Evolutionary conservation across 2,888 invertebrate species (phyloP).

Genomic region (Hesperia comma): DNA sequence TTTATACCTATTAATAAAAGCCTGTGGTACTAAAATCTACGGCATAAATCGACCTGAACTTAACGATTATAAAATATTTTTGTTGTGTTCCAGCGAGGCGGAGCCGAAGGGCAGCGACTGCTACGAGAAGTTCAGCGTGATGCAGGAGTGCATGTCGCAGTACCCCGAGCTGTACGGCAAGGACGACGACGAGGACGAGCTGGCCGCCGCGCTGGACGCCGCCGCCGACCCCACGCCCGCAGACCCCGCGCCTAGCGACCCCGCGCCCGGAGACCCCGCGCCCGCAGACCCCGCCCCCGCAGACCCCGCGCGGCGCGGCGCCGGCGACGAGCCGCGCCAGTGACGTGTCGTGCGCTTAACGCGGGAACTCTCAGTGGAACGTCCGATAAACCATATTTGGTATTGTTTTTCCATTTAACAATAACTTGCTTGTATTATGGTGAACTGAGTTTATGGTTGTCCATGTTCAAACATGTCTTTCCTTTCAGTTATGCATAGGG

Average conservation of each 20-base stretch:
- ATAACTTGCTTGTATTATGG: too few species aligned
- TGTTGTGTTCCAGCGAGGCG: slow-evolving; percentile 83
- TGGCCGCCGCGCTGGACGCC: slow-evolving; percentile 44
- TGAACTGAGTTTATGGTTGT: too few species aligned
- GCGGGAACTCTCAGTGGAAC: not conserved
- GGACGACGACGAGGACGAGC: slow-evolving; percentile 81
- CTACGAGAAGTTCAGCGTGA: slow-evolving; percentile 93
- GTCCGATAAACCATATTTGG: not conserved
- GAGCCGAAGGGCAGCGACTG: slow-evolving; percentile 98
- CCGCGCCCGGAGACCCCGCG: slow-evolving; percentile 11
- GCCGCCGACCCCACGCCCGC: slow-evolving; percentile 21
- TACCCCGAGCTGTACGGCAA: slow-evolving; percentile 94
- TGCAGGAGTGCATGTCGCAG: slow-evolving; percentile 95
- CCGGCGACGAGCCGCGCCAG: not conserved
- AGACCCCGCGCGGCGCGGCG: not conserved
- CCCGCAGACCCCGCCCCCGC: slow-evolving; percentile 22
- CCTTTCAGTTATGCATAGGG: too few species aligned
- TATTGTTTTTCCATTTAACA: not conserved
- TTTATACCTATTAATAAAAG: too few species aligned
- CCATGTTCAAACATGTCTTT: too few species aligned
- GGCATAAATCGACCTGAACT: too few species aligned
- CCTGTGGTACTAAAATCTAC: too few species aligned
- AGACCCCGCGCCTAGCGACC: slow-evolving; percentile 20
- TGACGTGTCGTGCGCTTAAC: not conserved
- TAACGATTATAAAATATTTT: too few species aligned